Percentiles rank a stretch among this genome's conserved stretches.
phyloP scores from a whole-genome alignment of 2,888 invertebrate genomes.

The Synanthedon andrenaeformis region DNA sequence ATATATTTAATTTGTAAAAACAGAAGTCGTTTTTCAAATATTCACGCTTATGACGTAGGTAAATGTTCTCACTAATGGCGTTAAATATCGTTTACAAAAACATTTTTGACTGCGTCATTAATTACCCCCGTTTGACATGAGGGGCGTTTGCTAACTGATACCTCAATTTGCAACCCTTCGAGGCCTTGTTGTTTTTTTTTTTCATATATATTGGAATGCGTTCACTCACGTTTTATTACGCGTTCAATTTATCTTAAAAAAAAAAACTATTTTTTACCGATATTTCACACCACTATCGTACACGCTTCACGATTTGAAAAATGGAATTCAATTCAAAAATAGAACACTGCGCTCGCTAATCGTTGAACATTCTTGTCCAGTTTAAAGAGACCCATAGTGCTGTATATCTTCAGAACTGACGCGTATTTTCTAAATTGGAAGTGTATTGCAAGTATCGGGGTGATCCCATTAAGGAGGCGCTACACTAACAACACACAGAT shows the following conservation, averaged over 20 bases:
- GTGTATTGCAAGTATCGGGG: slow-evolving; percentile 20
- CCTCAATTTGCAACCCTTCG: slow-evolving; percentile 9
- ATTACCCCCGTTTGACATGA: slow-evolving; percentile 19
- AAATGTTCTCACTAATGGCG: background rate
- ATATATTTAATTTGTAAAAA: too few species aligned
- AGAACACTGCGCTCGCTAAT: slow-evolving; percentile 26
- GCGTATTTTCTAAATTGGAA: slow-evolving; percentile 18
- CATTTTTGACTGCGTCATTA: slow-evolving; percentile 27
- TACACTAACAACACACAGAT: slow-evolving; percentile 39
- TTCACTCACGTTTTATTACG: slow-evolving; percentile 7
- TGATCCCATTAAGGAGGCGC: slow-evolving; percentile 58
- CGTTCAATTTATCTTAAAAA: slow-evolving; percentile 5
- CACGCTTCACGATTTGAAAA: slow-evolving; percentile 16
- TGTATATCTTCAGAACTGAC: slow-evolving; percentile 14
- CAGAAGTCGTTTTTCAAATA: too few species aligned
- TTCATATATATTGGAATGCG: slow-evolving; percentile 11
- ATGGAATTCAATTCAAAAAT: slow-evolving; percentile 27
- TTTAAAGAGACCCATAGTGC: slow-evolving; percentile 15
- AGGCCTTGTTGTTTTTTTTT: slow-evolving; percentile 15
- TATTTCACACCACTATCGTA: slow-evolving; percentile 2
- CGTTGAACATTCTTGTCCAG: slow-evolving; percentile 16
- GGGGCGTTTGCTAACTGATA: slow-evolving; percentile 10
- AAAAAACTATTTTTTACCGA: slow-evolving; percentile 4
- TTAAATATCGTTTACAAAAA: slow-evolving; percentile 12
- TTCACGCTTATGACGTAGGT: background rate